Evolutionary conservation across 2,797 vertebrate species (phyloP), one percentile per base, ranked within the genome.

Genomic region (Dromococcyx pavoninus): DNA sequence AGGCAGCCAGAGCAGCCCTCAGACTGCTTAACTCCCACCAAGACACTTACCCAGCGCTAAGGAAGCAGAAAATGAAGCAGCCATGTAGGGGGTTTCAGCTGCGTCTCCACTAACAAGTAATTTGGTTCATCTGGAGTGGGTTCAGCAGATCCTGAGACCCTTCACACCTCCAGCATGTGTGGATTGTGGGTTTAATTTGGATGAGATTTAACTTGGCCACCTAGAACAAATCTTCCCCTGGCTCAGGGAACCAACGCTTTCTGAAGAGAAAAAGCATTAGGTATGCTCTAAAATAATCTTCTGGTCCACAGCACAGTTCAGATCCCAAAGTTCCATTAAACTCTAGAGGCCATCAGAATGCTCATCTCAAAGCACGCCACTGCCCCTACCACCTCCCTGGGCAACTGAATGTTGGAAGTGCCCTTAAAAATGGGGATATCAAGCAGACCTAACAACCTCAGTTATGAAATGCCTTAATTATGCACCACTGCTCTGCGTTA

Each of bases 261-360:
- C 66, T 32, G 41, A 77, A 69, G 57, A 60, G 33, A 83, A 86
- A 50, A 77, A 74, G 4, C 21, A 32, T 33, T 64, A 54, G 25
- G 33, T 80, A 41, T 0, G 2, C 12, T 58, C 33, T 32, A 17
- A 80, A 86, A 80, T 46, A 54, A 65, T 39, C n/a, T n/a, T 28
- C 27, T 6, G 7, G 33, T 18, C 24, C 32, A 13, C 0, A 0
- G 56, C 4, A 4, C 37, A 71, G 57, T 17, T 75, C 43, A 41
- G 64, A 73, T 27, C 67, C 32, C 67, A 27, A 3, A 5, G 21
- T 84, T 28, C 50, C 17, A 1, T 51, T 70, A 17, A 70, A 39
- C 35, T n/a, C 25, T 0, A 17, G 33, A 44, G 43, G 56, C 22
- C 21, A 64, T 18, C 50, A 15, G 37, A 23, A 15, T 23, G 41